phyloP scores from a whole-genome alignment of 2,888 invertebrate genomes.

The Sinohyriopsis cumingii region DNA sequence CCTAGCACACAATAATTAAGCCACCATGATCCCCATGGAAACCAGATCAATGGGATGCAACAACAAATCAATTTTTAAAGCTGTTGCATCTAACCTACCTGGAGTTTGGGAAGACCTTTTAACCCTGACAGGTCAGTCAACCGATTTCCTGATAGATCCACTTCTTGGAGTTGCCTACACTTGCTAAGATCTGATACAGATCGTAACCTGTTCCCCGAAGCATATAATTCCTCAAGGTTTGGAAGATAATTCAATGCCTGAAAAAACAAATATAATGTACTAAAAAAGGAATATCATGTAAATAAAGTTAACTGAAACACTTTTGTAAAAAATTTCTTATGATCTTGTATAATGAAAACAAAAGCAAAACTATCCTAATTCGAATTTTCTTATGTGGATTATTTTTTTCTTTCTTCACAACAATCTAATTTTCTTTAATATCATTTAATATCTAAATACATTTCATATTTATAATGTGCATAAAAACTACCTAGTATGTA shows the following conservation, averaged over 20 bases:
- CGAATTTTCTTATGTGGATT: too few species aligned
- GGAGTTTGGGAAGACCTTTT: conserved; percentile 54
- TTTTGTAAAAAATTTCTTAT: too few species aligned
- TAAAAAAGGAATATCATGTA: background rate
- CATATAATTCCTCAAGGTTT: conserved; percentile 64
- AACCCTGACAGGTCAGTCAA: conserved; percentile 61
- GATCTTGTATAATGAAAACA: too few species aligned
- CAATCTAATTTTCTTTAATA: too few species aligned
- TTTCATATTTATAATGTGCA: too few species aligned
- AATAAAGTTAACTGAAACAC: background rate
- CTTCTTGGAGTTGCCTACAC: conserved; percentile 63
- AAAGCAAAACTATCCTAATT: too few species aligned
- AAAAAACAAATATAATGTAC: conserved; percentile 8
- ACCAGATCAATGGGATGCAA: too few species aligned
- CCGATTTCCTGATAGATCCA: conserved; percentile 63
- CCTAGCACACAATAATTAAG: too few species aligned
- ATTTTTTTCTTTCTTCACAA: too few species aligned
- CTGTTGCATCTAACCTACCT: conserved; percentile 35
- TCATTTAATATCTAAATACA: too few species aligned
- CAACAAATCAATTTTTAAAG: background rate
- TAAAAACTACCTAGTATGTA: too few species aligned
- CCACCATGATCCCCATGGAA: background rate
- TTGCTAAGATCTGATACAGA: conserved; percentile 56
- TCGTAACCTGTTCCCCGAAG: conserved; percentile 58
- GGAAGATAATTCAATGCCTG: conserved; percentile 67